Evolutionary conservation across 2,888 invertebrate genomes (phyloP), one percentile per base, ranked within the genome.

Genomic region (Leptinotarsa juncta): DNA sequence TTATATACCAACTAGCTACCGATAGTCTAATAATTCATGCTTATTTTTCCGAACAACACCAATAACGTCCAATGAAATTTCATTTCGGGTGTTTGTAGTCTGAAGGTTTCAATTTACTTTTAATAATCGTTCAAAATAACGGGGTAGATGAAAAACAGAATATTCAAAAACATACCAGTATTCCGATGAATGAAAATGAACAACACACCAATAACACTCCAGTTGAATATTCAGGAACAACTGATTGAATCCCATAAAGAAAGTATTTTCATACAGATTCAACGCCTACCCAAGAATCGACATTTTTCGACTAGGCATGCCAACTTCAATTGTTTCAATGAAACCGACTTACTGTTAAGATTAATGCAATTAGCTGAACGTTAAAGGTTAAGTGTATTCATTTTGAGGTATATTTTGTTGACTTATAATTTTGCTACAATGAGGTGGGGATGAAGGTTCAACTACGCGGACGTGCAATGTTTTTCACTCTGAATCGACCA

Each of bases 271-370:
- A 32, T 62, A 42, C 16, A 62, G 32, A 20, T 32, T n/a, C 32
- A 10, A 42, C 62, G 62, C 62, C 62, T 18, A 32, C 62, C 7
- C 32, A 42, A 18, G 18, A 57, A 20, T 57, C 57, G 23, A 12
- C 12, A 16, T 42, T 62, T 62, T 62, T 32, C 32, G 4, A 62
- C 2, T 42, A 18, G 26, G 42, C 62, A 42, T 62, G 42, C 62
- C 20, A 32, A 62, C 62, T 42, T n/a, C n/a, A 62, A 62, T 62
- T 42, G 62, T n/a, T 14, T 18, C 32, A 62, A 62, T 62, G 42
- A n/a, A 62, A 42, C 62, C 62, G 62, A 62, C 62, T 62, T 32
- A 26, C 32, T 62, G 62, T 32, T 62, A 16, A 62, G 20, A 18
- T 16, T 62, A 62, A 62, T 26, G n/a, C 32, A 62, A 62, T 62